A percentile compares a stretch with the other conserved stretches of the same genome.
phyloP scores from a whole-genome alignment of 2,113 vertebrate species.

The Megalops atlanticus region DNA sequence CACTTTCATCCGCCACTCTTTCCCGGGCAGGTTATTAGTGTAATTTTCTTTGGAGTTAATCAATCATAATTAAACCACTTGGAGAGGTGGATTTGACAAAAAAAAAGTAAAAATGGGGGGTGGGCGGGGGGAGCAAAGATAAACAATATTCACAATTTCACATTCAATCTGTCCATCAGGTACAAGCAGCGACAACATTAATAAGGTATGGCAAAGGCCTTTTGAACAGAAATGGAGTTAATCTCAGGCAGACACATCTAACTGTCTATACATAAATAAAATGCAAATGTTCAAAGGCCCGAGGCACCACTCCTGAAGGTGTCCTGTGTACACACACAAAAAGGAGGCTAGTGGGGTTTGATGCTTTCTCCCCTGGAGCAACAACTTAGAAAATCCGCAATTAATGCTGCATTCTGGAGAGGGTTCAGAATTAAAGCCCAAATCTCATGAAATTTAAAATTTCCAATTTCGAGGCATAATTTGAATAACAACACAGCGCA shows the following conservation, averaged over 20 bases:
- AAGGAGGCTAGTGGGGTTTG: not conserved
- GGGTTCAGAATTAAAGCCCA: not conserved
- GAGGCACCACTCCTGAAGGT: not conserved
- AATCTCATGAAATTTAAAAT: not conserved
- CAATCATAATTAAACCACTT: slow-evolving; percentile 7
- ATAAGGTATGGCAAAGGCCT: not conserved
- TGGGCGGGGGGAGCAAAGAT: no score
- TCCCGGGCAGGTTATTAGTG: not conserved
- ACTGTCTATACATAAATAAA: not conserved
- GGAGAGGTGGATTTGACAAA: not conserved
- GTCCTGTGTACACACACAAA: not conserved
- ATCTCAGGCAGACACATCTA: not conserved
- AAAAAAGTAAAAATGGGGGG: no score
- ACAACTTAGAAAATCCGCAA: not conserved
- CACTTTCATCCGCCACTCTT: not conserved
- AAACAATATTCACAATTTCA: not conserved
- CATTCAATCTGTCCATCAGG: not conserved
- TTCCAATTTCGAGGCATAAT: not conserved
- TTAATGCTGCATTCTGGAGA: not conserved
- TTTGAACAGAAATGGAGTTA: not conserved
- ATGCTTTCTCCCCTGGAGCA: not conserved
- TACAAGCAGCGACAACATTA: not conserved
- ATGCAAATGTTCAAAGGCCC: not conserved
- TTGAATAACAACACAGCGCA: not conserved
- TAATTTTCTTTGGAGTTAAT: not conserved